Evolutionary conservation across 2,113 vertebrate genomes (phyloP).

Genomic region (Sinocyclocheilus grahami): DNA sequence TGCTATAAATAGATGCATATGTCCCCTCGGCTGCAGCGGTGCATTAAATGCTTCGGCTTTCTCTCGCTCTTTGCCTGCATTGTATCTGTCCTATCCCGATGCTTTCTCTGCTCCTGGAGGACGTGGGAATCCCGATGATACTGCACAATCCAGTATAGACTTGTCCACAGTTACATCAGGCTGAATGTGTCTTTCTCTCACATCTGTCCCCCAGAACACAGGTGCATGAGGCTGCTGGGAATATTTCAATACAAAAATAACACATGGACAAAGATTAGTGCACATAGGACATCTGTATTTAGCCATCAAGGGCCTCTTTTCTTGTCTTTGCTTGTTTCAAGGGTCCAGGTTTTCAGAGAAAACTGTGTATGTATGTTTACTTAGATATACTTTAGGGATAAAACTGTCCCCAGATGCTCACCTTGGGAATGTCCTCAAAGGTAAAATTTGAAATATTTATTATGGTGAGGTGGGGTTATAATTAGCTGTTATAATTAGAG

Average conservation of each 20-base stretch:
- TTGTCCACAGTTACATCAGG: neutral
- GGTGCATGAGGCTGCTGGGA: constrained; percentile 39
- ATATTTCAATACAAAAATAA: constrained; percentile 38
- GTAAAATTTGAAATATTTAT: constrained; percentile 11
- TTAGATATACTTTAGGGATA: neutral
- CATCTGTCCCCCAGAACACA: constrained; percentile 37
- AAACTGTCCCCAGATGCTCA: neutral
- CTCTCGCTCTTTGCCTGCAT: neutral
- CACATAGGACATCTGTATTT: constrained; percentile 18
- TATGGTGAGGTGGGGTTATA: neutral
- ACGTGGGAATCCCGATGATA: constrained; percentile 41
- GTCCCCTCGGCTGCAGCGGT: constrained; percentile 32
- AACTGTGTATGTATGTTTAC: neutral
- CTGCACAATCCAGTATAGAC: constrained; percentile 15
- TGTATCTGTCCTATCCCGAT: neutral
- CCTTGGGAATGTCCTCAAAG: neutral
- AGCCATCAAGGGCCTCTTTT: neutral
- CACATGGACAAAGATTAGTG: constrained; percentile 47
- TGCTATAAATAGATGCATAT: constrained; percentile 56
- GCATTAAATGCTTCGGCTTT: constrained; percentile 33
- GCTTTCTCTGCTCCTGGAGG: constrained; percentile 10
- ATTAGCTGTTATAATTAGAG: neutral
- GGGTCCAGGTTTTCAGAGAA: neutral
- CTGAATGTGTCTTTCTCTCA: constrained; percentile 18
- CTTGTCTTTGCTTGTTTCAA: constrained; percentile 13